Evolutionary conservation across 2,797 vertebrate species (phyloP).

Genomic region (Fundulus diaphanus): DNA sequence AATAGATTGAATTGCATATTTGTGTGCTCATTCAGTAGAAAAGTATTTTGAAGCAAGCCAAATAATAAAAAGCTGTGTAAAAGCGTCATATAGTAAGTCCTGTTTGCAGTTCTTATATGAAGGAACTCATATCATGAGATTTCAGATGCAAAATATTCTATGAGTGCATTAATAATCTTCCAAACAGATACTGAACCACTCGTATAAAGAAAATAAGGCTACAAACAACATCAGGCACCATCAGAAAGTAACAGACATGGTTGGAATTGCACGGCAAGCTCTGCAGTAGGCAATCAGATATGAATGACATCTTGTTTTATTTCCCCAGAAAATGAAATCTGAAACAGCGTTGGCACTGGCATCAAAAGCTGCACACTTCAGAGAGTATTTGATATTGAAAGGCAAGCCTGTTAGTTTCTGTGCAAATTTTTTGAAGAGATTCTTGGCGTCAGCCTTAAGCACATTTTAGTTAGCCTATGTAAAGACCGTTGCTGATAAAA

Average conservation of each 20-base stretch:
- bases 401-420: constrained; percentile 55
- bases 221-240: background rate
- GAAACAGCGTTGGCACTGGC: constrained; percentile 51
- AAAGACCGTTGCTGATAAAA: constrained; percentile 74
- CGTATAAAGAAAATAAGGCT: background rate
- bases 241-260: constrained; percentile 17
- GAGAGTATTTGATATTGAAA: constrained; percentile 13
- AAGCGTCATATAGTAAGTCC: background rate
- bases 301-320: constrained; percentile 45
- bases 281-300: constrained; percentile 36
- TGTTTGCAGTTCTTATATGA: background rate
- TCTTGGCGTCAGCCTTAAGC: constrained; percentile 51
- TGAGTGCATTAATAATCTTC: constrained; percentile 1
- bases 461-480: constrained; percentile 70
- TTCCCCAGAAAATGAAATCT: constrained; percentile 48
- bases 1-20: background rate
- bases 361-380: constrained; percentile 50
- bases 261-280: constrained; percentile 22
- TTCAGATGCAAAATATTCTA: background rate
- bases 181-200: background rate
- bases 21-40: background rate
- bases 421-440: constrained; percentile 56
- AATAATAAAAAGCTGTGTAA: background rate
- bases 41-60: background rate
- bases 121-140: constrained; percentile 2